phyloP scores from a whole-genome alignment of 1,140 invertebrate species.

The Oryctes rhinoceros region DNA sequence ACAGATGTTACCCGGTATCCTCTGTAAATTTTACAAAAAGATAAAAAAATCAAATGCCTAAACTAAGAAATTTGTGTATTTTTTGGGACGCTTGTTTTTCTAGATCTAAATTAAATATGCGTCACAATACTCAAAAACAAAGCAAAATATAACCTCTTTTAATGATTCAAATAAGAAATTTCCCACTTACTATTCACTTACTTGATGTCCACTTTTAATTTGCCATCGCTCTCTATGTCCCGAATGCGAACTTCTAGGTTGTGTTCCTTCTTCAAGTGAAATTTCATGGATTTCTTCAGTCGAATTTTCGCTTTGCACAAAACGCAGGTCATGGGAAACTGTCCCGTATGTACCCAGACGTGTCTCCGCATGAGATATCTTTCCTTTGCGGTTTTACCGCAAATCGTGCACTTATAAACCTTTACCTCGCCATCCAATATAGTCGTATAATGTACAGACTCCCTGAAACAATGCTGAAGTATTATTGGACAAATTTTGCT shows the following conservation, averaged over 20 bases:
- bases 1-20: too few species aligned
- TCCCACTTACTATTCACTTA: neutral
- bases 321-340: neutral
- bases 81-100: too few species aligned
- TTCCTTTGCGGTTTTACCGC: neutral
- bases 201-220: neutral
- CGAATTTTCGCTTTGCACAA: neutral
- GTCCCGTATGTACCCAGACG: neutral
- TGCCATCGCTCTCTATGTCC: neutral
- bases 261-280: neutral
- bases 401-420: neutral
- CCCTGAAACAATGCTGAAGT: too few species aligned
- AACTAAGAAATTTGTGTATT: too few species aligned
- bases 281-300: neutral
- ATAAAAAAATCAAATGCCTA: too few species aligned
- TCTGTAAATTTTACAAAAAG: too few species aligned
- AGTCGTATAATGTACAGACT: too few species aligned
- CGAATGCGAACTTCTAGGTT: neutral
- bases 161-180: neutral
- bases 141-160: too few species aligned
- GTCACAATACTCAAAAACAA: too few species aligned
- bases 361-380: neutral
- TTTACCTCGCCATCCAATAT: neutral
- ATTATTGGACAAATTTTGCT: too few species aligned
- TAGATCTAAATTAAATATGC: too few species aligned